These are phyloP conservation scores for Polietes domitor DNA, from an alignment of 2,888 invertebrate genomes.

Conservation along the genomic window DNA sequence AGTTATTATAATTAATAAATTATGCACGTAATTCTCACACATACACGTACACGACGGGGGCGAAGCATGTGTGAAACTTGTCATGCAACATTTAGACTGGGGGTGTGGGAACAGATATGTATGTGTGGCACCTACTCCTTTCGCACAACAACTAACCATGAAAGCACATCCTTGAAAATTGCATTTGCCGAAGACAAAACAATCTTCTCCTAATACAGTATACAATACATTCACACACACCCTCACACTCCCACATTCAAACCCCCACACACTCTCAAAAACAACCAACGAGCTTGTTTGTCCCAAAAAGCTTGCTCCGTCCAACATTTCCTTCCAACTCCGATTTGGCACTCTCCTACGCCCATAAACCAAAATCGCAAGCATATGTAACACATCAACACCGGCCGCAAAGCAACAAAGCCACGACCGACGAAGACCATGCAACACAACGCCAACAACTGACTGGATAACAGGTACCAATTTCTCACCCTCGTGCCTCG, in stretches of 20 bases:
- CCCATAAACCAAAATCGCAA: constrained; percentile 42
- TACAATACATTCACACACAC: background rate
- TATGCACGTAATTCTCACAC: constrained; percentile 36
- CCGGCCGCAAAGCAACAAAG: constrained; percentile 14
- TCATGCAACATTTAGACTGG: background rate
- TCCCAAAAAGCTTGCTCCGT: constrained; percentile 55
- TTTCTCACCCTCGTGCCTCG: background rate
- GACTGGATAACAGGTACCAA: background rate
- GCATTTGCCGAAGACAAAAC: constrained; percentile 69
- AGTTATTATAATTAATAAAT: constrained; percentile 72
- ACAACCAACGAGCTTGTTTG: constrained; percentile 24
- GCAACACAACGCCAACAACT: background rate
- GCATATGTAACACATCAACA: background rate
- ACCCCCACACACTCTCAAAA: background rate
- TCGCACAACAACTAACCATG: constrained; percentile 73
- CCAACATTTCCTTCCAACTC: constrained; percentile 63
- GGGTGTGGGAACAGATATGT: background rate
- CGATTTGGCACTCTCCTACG: constrained; percentile 25
- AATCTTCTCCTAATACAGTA: constrained; percentile 29
- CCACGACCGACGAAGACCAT: background rate
- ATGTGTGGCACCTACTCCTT: constrained; percentile 71
- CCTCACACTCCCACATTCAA: background rate
- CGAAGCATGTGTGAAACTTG: background rate
- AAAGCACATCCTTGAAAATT: constrained; percentile 77
- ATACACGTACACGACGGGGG: constrained; percentile 11